Evolutionary conservation across 2,888 invertebrate species (phyloP).

Genomic region (Acanthosepion pharaonis): DNA sequence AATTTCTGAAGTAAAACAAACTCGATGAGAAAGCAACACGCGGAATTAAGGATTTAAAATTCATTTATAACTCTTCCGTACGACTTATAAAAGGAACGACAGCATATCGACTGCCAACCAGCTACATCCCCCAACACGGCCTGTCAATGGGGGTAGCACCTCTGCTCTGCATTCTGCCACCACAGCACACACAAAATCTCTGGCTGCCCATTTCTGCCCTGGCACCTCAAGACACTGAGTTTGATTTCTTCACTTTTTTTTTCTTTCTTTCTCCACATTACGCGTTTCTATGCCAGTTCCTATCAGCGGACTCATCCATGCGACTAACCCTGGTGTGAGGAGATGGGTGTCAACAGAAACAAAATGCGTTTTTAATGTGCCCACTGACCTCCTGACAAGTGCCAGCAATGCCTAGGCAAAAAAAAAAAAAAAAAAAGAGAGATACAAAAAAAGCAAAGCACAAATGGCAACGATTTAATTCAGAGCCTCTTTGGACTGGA

Average conservation of each 20-base stretch:
- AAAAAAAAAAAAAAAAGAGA: background rate
- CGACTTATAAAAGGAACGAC: conserved; percentile 16
- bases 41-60: conserved; percentile 33
- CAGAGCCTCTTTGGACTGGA: background rate
- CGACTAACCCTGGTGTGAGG: conserved; percentile 4
- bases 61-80: conserved; percentile 21
- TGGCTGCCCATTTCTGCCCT: background rate
- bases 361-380: conserved; percentile 33
- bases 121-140: background rate
- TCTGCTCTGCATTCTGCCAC: conserved; percentile 14
- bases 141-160: conserved; percentile 4
- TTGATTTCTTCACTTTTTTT: background rate
- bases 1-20: background rate
- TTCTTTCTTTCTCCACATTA: background rate
- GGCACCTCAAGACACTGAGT: background rate
- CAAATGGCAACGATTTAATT: background rate
- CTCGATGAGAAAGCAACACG: background rate
- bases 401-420: background rate
- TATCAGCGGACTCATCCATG: background rate
- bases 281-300: background rate
- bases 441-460: background rate
- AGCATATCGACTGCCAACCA: background rate
- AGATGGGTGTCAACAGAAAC: background rate
- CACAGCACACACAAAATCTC: background rate
- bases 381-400: conserved; percentile 23